phyloP scores from a whole-genome alignment of 2,797 vertebrate genomes.

The Rhabdomys pumilio region DNA sequence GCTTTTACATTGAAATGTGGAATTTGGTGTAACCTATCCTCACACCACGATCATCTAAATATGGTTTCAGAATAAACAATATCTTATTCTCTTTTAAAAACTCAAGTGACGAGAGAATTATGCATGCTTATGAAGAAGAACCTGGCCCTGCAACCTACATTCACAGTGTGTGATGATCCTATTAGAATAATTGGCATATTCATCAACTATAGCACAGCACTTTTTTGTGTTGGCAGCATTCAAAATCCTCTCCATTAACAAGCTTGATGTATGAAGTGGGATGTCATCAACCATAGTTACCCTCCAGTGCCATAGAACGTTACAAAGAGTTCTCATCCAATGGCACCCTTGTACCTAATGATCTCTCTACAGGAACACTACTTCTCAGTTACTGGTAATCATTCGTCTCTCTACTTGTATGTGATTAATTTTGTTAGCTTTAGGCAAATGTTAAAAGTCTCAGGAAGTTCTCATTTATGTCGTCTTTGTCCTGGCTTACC shows the following conservation, averaged over 20 bases:
- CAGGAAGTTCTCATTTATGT: not conserved
- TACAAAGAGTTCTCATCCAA: not conserved
- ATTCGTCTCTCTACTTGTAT: not conserved
- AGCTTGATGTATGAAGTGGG: not conserved
- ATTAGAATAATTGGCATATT: not conserved
- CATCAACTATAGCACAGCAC: not conserved
- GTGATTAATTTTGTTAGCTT: not conserved
- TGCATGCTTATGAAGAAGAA: not conserved
- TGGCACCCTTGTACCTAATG: not conserved
- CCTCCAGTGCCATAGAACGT: not conserved
- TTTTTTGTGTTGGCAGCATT: not conserved
- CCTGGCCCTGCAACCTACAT: not conserved
- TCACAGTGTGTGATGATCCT: not conserved
- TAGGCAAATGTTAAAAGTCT: not conserved
- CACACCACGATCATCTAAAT: not conserved
- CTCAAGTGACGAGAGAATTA: not conserved
- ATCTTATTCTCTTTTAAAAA: not conserved
- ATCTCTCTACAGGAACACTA: not conserved
- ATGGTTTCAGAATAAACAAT: not conserved
- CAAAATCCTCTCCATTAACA: not conserved
- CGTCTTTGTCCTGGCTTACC: not conserved
- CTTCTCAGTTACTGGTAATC: not conserved
- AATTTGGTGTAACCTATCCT: not conserved
- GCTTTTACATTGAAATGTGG: not conserved
- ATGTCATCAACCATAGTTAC: not conserved